Base-by-base conservation (phyloP, 2,113 vertebrate species). In the Neodontobutis hainanensis region DNA sequence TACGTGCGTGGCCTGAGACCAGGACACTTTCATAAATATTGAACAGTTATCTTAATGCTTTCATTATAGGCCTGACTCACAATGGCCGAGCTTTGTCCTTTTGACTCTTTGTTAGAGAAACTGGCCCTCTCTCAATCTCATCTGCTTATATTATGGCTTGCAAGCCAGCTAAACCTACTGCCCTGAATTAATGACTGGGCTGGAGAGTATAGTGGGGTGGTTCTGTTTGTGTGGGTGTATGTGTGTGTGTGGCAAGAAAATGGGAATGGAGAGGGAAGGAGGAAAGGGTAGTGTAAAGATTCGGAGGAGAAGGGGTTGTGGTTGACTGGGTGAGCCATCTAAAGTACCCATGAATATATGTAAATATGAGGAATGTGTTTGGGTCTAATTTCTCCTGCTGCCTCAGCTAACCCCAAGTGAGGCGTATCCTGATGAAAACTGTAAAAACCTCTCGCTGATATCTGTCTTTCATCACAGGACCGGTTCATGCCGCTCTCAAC, bases 31-130 rank as follows among this genome's bases (percentile, higher is more conserved):
- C 86, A 93, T 94, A 93, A 92, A 94, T 92, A 94, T 92, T 92
- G 90, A 94, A 92, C 89, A 90, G 90, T 90, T 87, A 91, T 91
- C 90, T 90, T 92, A 91, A 94, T 92, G 89, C 81, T 88, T 91
- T 91, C 87, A 92, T 92, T 92, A 91, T 85, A 73, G 85, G 45
- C 77, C 78, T 72, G 88, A 85, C 88, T 89, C 82, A 87, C 84
- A 85, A 87, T 85, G 86, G 84, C 82, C 75, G 19, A 81, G 89
- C 83, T 85, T 86, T 89, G 89, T 89, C 88, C 86, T 90, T 90
- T 89, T 83, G 85, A 89, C 86, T 90, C 88, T 83, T 88, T 85
- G 85, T 90, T 85, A 73, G 73, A 84, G 67, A 78, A 78, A 78
- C 76, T 80, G 84, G 82, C 76, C 84, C 74, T 62, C 72, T 76